phyloP scores from a whole-genome alignment of 2,888 invertebrate genomes.

The Lithophane leautieri region DNA sequence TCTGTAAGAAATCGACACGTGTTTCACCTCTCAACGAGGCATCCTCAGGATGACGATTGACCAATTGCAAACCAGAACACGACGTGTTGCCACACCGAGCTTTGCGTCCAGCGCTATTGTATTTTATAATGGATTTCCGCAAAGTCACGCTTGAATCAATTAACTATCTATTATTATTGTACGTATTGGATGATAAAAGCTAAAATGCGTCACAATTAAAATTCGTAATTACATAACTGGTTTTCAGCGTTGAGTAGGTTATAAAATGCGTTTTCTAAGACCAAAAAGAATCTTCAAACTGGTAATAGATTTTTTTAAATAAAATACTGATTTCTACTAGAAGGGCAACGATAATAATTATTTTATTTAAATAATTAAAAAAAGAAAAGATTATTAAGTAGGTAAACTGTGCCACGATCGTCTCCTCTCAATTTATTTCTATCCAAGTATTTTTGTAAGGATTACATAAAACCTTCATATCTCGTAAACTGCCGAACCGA shows the following conservation, averaged over 20 bases:
- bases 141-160: too few species aligned
- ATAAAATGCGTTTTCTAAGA: background rate
- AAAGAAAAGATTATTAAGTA: background rate
- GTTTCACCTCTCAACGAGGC: too few species aligned
- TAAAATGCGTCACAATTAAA: background rate
- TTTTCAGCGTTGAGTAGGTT: background rate
- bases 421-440: background rate
- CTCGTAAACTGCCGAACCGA: constrained; percentile 27
- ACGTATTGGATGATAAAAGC: background rate
- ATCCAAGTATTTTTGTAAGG: background rate
- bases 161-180: too few species aligned
- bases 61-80: too few species aligned
- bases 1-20: too few species aligned
- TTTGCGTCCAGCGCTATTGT: too few species aligned
- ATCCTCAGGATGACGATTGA: too few species aligned
- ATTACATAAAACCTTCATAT: constrained; percentile 24
- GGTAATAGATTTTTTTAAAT: background rate
- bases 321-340: too few species aligned
- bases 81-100: too few species aligned
- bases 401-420: background rate
- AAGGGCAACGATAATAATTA: background rate
- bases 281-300: too few species aligned
- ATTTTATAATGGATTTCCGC: too few species aligned
- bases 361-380: background rate
- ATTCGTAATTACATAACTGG: background rate